These are phyloP conservation scores for Sitophilus oryzae DNA, from an alignment of 1,140 invertebrate species.

Conservation along the genomic window DNA sequence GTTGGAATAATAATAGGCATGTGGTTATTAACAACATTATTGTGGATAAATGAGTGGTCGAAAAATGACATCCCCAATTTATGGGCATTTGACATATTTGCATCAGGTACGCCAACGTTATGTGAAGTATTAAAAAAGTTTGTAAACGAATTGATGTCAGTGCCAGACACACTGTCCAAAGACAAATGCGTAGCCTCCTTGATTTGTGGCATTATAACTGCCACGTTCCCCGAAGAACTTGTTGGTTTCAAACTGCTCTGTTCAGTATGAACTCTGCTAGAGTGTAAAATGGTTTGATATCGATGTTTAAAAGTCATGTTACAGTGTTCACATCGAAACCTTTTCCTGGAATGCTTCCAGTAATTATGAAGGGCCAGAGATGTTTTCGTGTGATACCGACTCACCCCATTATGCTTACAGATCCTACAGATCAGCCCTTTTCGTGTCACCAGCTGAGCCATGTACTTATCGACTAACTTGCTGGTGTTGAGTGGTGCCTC, in stretches of 20 bases:
- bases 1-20: slow-evolving; percentile 43
- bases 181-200: slow-evolving; percentile 36
- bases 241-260: slow-evolving; percentile 14
- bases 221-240: slow-evolving; percentile 11
- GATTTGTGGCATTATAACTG: slow-evolving; percentile 25
- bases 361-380: slow-evolving; percentile 38
- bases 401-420: slow-evolving; percentile 37
- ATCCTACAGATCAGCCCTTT: slow-evolving; percentile 37
- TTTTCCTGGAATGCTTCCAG: slow-evolving; percentile 38
- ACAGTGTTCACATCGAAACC: slow-evolving; percentile 46
- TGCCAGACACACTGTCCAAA: slow-evolving; percentile 29
- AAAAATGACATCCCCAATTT: slow-evolving; percentile 42
- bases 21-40: slow-evolving; percentile 38
- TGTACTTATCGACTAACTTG: slow-evolving; percentile 38
- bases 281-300: slow-evolving; percentile 46
- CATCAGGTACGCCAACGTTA: slow-evolving; percentile 41
- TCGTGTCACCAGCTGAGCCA: slow-evolving; percentile 35
- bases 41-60: slow-evolving; percentile 42
- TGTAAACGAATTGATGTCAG: slow-evolving; percentile 28
- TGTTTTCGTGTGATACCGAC: slow-evolving; percentile 37
- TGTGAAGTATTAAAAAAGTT: slow-evolving; percentile 34
- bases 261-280: slow-evolving; percentile 41
- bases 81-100: slow-evolving; percentile 38
- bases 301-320: slow-evolving; percentile 40
- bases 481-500: slow-evolving; percentile 15